These are phyloP conservation scores for Lepidotrigona ventralis DNA, from an alignment of 1,140 invertebrate species.

Conservation along the genomic window DNA sequence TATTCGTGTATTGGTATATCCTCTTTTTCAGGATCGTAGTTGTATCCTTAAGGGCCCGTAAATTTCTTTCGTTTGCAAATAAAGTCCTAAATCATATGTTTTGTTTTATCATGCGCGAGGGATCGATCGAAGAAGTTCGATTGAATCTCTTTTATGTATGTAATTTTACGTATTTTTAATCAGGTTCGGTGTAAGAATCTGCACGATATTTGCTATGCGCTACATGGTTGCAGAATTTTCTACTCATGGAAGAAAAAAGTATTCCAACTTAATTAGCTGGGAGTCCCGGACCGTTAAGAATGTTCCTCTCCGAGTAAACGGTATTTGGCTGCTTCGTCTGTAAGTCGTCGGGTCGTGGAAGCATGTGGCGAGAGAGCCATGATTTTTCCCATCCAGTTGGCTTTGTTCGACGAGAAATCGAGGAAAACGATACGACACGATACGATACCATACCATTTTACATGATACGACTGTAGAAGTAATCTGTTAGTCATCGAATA, in stretches of 20 bases:
- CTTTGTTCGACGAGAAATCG: conserved; percentile 48
- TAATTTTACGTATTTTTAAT: no score
- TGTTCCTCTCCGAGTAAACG: conserved; percentile 66
- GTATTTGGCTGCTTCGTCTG: conserved; percentile 58
- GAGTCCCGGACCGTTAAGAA: conserved; percentile 58
- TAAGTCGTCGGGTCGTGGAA: conserved; percentile 46
- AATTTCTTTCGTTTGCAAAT: background rate
- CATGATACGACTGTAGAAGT: background rate
- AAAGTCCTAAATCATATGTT: background rate
- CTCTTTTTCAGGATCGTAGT: conserved; percentile 19
- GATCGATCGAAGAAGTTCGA: no score
- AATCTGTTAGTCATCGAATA: background rate
- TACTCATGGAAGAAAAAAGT: background rate
- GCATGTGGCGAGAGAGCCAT: conserved; percentile 40
- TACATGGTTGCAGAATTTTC: background rate
- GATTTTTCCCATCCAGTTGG: conserved; percentile 33
- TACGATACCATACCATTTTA: background rate
- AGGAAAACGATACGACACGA: conserved; percentile 14
- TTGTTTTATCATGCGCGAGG: background rate
- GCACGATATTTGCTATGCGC: no score
- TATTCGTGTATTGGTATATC: conserved; percentile 3
- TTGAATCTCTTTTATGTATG: no score
- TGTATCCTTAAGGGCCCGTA: background rate
- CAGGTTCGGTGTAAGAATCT: background rate
- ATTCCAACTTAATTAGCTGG: background rate